Conservation (phyloP, 2,888 invertebrate species). For the Creontiades dilutus region DNA sequence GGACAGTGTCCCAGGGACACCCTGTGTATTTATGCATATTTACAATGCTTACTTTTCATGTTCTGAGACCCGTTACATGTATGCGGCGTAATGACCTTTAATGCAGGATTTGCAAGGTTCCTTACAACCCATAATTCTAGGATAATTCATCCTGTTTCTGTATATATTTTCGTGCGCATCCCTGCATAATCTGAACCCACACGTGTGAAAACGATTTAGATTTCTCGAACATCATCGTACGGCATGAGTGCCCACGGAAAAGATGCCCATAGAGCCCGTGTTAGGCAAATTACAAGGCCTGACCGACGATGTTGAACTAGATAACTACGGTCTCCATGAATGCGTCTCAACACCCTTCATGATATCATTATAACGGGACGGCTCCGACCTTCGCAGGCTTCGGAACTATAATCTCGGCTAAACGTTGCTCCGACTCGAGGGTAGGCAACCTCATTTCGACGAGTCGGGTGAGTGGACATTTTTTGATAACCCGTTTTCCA, state of each 20-base stretch:
- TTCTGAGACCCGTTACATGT: too few relatives aligned
- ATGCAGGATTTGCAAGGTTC: too few relatives aligned
- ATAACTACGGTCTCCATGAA: slow-evolving; percentile 16
- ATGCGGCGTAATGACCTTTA: too few relatives aligned
- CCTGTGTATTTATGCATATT: too few relatives aligned
- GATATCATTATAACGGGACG: slow-evolving; percentile 32
- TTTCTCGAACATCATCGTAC: background rate
- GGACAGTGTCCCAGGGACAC: too few relatives aligned
- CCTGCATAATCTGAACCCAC: too few relatives aligned
- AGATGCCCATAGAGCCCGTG: background rate
- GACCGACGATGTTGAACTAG: slow-evolving; percentile 6
- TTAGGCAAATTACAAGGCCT: background rate
- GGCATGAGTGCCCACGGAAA: background rate
- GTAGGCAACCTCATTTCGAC: background rate
- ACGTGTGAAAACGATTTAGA: background rate
- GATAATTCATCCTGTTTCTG: too few relatives aligned
- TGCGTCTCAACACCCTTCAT: slow-evolving; percentile 10
- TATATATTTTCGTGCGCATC: too few relatives aligned
- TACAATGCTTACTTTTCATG: too few relatives aligned
- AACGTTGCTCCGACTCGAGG: background rate
- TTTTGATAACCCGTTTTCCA: too few relatives aligned
- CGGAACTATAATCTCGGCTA: slow-evolving; percentile 17
- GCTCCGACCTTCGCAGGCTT: slow-evolving; percentile 29
- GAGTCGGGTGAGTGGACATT: too few relatives aligned
- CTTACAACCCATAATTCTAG: too few relatives aligned